Evolutionary conservation across 2,797 vertebrate species (phyloP), one percentile per base, ranked within the genome.

Genomic region (Remorina albescens): DNA sequence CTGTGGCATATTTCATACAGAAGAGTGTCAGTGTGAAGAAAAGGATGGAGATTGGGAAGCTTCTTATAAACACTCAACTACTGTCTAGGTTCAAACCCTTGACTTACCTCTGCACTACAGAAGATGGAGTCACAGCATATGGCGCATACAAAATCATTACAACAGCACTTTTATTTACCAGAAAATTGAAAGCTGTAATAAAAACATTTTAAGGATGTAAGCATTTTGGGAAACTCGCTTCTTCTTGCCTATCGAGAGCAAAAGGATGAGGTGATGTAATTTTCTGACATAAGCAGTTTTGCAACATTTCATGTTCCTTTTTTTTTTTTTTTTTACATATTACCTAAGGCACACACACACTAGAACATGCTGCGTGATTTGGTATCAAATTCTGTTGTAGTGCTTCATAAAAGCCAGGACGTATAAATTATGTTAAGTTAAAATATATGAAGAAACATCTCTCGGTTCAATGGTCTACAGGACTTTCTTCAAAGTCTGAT

Each of bases 181-280:
- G 6, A 76, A 80, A 74, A 60, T 11, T 62, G 23, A 66, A 71
- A 76, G 51, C 23, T 47, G 25, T 41, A 59, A 74, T 67, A 56
- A 6, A 46, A 26, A 18, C 65, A 78, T 73, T 83, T 68, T 32
- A 26, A 23, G 44, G 41, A 63, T 46, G 28, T 69, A 77, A 83
- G 71, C 68, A 81, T 28, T 83, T 71, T 72, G 2, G 32, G 23
- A 80, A 61, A 76, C 47, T 71, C 85, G 78, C 74, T 44, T 41
- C 21, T 60, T 41, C 50, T 55, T 50, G 32, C 28, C 15, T 37
- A 34, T 60, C 64, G 50, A n/a, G 25, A 55, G 30, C 16, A 46
- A 73, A 49, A 49, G 49, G 60, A 67, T 56, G 71, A 47, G 70
- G 19, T 6, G 37, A 80, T 68, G 50, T 56, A n/a, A 78, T 72